Percentiles rank a stretch among this genome's conserved stretches.
phyloP scores from a whole-genome alignment of 2,888 invertebrate species.

The Belgica antarctica region DNA sequence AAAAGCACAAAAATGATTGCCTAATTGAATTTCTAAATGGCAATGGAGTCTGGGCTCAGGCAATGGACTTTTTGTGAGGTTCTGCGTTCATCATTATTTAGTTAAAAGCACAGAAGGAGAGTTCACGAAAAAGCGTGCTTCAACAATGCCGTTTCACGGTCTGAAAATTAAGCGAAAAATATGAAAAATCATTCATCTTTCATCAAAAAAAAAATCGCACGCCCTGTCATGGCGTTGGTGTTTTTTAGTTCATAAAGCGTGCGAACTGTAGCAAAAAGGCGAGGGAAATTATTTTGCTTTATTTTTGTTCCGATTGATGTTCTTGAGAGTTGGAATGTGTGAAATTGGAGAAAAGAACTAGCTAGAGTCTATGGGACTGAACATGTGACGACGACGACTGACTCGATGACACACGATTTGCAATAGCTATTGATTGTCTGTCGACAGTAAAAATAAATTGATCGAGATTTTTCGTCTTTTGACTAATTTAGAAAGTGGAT shows the following conservation, averaged over 20 bases:
- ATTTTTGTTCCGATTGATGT: no score
- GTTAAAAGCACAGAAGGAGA: neutral
- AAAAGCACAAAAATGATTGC: conserved; percentile 22
- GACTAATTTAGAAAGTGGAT: no score
- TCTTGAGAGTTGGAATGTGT: no score
- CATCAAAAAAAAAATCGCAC: neutral
- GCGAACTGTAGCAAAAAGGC: neutral
- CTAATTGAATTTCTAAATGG: conserved; percentile 13
- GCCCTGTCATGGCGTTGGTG: neutral
- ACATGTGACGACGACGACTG: neutral
- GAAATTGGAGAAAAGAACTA: neutral
- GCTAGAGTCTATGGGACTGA: no score
- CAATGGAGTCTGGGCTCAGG: neutral
- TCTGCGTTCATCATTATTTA: no score
- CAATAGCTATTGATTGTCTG: neutral
- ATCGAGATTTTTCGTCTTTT: neutral
- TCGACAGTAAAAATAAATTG: neutral
- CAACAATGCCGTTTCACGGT: neutral
- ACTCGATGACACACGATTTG: neutral
- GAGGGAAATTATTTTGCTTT: neutral
- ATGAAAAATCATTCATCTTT: neutral
- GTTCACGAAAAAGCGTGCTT: no score
- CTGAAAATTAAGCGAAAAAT: neutral
- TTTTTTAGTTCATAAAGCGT: neutral
- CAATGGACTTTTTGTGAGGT: no score